These are phyloP conservation scores for Notoglanidium macrostoma DNA, from an alignment of 2,797 vertebrate species.

Conservation along the genomic window DNA sequence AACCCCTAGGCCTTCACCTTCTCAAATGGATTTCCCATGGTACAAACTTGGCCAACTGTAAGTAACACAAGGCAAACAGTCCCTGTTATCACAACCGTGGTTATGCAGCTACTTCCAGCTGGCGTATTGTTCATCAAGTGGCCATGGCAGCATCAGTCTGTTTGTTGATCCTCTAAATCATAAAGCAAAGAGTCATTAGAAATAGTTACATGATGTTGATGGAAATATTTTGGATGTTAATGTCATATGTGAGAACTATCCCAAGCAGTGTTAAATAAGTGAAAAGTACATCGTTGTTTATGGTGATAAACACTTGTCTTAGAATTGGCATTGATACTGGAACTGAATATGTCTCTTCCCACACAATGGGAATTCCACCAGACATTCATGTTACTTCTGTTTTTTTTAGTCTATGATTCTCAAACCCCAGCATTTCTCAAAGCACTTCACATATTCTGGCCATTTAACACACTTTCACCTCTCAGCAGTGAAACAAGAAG, in stretches of 20 bases:
- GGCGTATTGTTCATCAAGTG: conserved; percentile 14
- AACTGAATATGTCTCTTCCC: not conserved
- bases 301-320: not conserved
- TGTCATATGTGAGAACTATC: conserved; percentile 8
- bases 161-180: conserved; percentile 1
- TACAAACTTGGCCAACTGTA: conserved; percentile 61
- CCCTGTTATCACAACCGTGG: conserved; percentile 75
- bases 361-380: not conserved
- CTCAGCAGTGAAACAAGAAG: not conserved
- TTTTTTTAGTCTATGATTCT: not conserved
- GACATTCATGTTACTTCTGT: not conserved
- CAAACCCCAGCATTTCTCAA: not conserved
- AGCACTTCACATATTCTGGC: not conserved
- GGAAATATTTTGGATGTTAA: conserved; percentile 1
- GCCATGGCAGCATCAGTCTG: not conserved
- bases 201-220: conserved; percentile 29
- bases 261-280: not conserved
- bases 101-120: conserved; percentile 66
- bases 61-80: conserved; percentile 77
- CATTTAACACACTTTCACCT: not conserved
- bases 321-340: not conserved
- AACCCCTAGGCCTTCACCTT: conserved; percentile 61
- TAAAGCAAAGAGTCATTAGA: not conserved
- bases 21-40: conserved; percentile 65
- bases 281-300: conserved; percentile 1